Evolutionary conservation across 2,113 vertebrate genomes (phyloP).

Genomic region (Myotis davidii): DNA sequence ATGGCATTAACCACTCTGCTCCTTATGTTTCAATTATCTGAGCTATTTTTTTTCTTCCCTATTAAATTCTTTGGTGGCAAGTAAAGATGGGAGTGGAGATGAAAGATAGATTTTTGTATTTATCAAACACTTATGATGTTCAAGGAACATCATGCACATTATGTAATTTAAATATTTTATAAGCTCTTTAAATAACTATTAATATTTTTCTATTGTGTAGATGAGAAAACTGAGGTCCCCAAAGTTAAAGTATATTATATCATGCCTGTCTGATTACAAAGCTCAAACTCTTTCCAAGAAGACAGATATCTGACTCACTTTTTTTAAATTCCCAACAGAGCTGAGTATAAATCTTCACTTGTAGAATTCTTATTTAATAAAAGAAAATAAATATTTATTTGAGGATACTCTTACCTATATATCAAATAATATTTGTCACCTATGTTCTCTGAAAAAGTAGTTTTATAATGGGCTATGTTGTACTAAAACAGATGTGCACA

Average conservation of each 20-base stretch:
- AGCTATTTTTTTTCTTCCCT: not conserved
- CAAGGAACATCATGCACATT: not conserved
- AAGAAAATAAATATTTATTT: not conserved
- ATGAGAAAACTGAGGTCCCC: not conserved
- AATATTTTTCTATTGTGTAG: not conserved
- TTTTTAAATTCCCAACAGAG: not conserved
- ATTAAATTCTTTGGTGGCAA: not conserved
- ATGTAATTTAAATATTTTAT: not conserved
- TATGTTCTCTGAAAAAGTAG: not conserved
- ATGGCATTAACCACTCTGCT: not conserved
- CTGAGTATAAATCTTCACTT: not conserved
- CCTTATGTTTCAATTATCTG: not conserved
- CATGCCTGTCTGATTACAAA: not conserved
- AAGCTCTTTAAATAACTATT: not conserved
- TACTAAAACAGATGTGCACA: not conserved
- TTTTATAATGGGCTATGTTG: not conserved
- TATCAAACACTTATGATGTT: not conserved
- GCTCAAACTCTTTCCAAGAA: not conserved
- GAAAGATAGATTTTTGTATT: not conserved
- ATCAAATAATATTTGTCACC: not conserved
- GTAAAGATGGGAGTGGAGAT: fast-evolving
- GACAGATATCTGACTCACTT: not conserved
- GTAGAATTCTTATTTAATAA: not conserved
- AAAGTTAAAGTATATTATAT: not conserved
- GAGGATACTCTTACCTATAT: not conserved